Evolutionary conservation across 2,113 vertebrate genomes (phyloP).

Genomic region (Corvus moneduloides): DNA sequence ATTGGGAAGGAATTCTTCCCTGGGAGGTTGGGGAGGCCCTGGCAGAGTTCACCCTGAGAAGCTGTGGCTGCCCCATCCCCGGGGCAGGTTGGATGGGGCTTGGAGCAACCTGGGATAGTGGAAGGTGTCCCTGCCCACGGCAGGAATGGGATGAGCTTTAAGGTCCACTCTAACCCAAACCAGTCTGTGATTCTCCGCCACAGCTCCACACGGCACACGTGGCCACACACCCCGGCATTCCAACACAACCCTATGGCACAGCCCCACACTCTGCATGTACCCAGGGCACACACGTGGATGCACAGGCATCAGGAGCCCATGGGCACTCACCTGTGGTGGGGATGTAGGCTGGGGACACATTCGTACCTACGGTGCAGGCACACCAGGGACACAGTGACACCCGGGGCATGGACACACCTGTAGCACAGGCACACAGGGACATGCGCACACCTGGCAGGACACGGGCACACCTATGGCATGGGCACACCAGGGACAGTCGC

Average conservation of each 20-base stretch:
- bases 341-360: accelerated
- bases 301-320: accelerated
- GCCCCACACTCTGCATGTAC: background rate
- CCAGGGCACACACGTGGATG: accelerated
- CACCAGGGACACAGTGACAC: too few relatives aligned
- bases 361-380: background rate
- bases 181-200: background rate
- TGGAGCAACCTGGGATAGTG: accelerated
- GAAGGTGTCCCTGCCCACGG: background rate
- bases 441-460: background rate
- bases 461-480: accelerated
- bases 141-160: background rate
- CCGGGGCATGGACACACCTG: background rate
- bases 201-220: accelerated
- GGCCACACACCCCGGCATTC: background rate
- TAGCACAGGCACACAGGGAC: background rate
- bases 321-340: background rate
- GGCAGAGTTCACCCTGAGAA: background rate
- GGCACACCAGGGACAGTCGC: background rate
- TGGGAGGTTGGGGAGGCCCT: background rate
- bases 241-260: accelerated
- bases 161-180: background rate
- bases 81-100: accelerated
- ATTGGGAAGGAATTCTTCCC: background rate
- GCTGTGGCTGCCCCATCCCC: background rate